These are phyloP conservation scores for Phenganax subtilis DNA, from an alignment of 92 coral and sea anemone species.

Conservation along the genomic window DNA sequence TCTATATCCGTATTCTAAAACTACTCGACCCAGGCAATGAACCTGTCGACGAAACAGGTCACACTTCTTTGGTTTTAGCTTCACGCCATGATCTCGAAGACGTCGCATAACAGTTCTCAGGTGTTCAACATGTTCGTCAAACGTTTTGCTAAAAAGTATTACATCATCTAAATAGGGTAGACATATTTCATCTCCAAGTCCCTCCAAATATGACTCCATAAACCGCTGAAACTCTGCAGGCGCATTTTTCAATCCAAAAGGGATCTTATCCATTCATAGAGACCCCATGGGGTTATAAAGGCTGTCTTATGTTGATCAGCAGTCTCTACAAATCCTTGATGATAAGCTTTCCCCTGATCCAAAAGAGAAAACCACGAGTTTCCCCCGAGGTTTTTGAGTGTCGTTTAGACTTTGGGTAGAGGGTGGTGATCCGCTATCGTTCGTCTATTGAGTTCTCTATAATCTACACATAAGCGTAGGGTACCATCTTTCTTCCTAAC, in stretches of 20 bases:
- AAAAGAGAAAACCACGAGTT: constrained; percentile 45
- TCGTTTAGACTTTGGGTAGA: constrained; percentile 28
- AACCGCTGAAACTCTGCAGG: constrained; percentile 18
- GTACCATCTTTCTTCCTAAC: constrained; percentile 42
- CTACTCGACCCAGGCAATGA: too few relatives aligned
- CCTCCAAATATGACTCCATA: too few relatives aligned
- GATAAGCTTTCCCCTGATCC: constrained; percentile 47
- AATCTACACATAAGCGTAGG: constrained; percentile 28
- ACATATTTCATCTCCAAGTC: too few relatives aligned
- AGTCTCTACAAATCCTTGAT: constrained; percentile 41
- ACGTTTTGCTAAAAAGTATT: too few relatives aligned
- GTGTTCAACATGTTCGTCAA: too few relatives aligned
- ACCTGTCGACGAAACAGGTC: too few relatives aligned
- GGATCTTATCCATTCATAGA: constrained; percentile 47
- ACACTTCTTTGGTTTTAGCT: too few relatives aligned
- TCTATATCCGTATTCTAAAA: not conserved
- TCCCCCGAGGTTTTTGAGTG: constrained; percentile 34
- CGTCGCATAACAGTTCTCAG: too few relatives aligned
- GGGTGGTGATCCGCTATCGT: constrained; percentile 14
- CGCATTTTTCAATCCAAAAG: constrained; percentile 47
- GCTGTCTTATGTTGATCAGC: constrained; percentile 33
- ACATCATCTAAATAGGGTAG: too few relatives aligned
- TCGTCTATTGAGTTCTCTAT: constrained; percentile 4
- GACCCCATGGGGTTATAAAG: constrained; percentile 49
- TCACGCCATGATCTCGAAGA: too few relatives aligned